Percentiles rank a stretch among this genome's conserved stretches.
These are phyloP conservation scores for Holothuria glaberrima DNA, from an alignment of 35 echinoderm and acorn worm genomes.

Conservation along the genomic window DNA sequence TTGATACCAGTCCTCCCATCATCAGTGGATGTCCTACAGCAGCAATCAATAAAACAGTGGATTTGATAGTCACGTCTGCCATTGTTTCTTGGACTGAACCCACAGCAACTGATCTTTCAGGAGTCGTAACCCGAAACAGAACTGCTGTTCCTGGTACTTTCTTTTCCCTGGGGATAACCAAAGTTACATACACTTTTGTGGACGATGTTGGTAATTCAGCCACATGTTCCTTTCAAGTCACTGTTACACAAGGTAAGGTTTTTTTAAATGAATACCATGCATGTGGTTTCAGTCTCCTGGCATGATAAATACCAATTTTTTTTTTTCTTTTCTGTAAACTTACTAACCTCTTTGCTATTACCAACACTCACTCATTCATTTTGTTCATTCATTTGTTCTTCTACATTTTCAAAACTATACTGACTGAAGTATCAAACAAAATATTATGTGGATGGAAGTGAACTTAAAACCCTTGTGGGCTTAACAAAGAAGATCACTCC, in stretches of 20 bases:
- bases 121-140: not conserved
- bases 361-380: no score
- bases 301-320: no score
- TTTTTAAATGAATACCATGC: no score
- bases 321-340: no score
- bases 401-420: no score
- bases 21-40: conserved; percentile 44
- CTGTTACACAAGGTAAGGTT: not conserved
- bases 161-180: conserved; percentile 51
- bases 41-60: not conserved
- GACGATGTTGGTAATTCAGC: conserved; percentile 64
- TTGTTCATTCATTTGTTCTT: no score
- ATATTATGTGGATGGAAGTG: no score
- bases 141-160: not conserved
- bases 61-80: not conserved
- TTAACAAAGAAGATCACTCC: no score
- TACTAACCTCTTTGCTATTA: no score
- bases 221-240: conserved; percentile 46
- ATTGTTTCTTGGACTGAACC: conserved; percentile 50
- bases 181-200: conserved; percentile 58
- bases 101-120: conserved; percentile 56
- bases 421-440: no score
- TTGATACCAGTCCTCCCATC: conserved; percentile 45
- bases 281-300: no score
- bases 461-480: no score